These are phyloP conservation scores for Dascillus cervinus DNA, from an alignment of 2,888 invertebrate species.

Conservation along the genomic window DNA sequence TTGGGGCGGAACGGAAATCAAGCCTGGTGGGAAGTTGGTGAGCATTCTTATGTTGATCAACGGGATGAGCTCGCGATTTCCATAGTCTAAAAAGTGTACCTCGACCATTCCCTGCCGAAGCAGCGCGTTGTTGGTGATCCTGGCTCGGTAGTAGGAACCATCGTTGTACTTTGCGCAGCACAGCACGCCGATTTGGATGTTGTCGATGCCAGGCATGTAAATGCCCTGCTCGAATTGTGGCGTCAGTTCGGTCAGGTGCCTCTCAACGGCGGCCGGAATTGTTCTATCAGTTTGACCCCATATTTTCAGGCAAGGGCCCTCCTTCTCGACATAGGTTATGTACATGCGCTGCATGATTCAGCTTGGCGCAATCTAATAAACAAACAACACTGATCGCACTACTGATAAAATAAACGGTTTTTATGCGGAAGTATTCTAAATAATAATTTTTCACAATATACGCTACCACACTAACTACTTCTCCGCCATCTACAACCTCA, in stretches of 20 bases:
- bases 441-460: too few relatives aligned
- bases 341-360: too few relatives aligned
- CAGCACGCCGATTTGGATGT: conserved; percentile 45
- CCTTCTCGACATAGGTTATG: conserved; percentile 62
- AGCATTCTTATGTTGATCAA: conserved; percentile 52
- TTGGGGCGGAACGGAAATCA: conserved; percentile 46
- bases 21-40: conserved; percentile 44
- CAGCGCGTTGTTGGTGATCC: conserved; percentile 46
- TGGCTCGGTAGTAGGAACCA: conserved; percentile 57
- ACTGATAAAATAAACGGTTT: too few relatives aligned
- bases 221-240: conserved; percentile 44
- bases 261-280: conserved; percentile 50
- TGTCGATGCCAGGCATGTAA: conserved; percentile 27
- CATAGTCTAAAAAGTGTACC: conserved; percentile 63
- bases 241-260: conserved; percentile 43
- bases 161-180: conserved; percentile 63
- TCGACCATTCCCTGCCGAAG: conserved; percentile 50
- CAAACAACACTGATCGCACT: too few relatives aligned
- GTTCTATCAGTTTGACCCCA: conserved; percentile 62
- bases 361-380: too few relatives aligned
- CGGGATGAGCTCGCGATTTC: conserved; percentile 55
- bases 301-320: conserved; percentile 61
- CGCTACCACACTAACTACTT: too few relatives aligned
- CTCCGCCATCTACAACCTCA: too few relatives aligned
- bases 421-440: too few relatives aligned